Conservation (phyloP, 2,797 vertebrate genomes). For the Enteromius radiatus region DNA sequence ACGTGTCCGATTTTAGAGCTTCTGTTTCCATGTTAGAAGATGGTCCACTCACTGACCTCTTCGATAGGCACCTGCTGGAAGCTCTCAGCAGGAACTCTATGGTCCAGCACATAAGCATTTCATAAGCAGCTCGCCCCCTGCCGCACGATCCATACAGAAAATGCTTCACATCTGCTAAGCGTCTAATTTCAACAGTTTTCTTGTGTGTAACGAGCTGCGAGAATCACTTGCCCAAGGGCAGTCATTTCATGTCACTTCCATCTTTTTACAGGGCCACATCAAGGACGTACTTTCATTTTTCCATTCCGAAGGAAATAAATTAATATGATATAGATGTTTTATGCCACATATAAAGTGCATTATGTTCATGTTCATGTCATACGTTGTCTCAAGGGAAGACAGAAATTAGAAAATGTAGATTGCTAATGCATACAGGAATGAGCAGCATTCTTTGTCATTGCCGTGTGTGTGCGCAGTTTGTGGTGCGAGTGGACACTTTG, state of each 20-base stretch:
- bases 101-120: constrained; percentile 5
- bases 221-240: constrained; percentile 21
- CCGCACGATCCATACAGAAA: constrained; percentile 7
- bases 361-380: constrained; percentile 53
- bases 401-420: constrained; percentile 34
- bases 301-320: constrained; percentile 32
- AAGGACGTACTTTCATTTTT: constrained; percentile 43
- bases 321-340: constrained; percentile 40
- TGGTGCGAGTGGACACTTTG: background rate
- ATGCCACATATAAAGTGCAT: constrained; percentile 62
- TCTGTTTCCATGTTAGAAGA: background rate
- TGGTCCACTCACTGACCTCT: constrained; percentile 7
- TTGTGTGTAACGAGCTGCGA: background rate
- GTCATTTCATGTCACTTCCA: constrained; percentile 5
- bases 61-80: background rate
- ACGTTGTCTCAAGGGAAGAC: constrained; percentile 47
- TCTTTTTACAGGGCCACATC: constrained; percentile 55
- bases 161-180: constrained; percentile 2
- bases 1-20: background rate
- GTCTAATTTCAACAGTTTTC: background rate
- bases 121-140: background rate
- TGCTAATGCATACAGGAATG: constrained; percentile 45
- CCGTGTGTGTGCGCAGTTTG: background rate
- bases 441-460: constrained; percentile 50
- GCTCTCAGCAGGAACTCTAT: constrained; percentile 13